Evolutionary conservation across 2,797 vertebrate species (phyloP), one percentile per base, ranked within the genome.

Genomic region (Enteromius treurensis): DNA sequence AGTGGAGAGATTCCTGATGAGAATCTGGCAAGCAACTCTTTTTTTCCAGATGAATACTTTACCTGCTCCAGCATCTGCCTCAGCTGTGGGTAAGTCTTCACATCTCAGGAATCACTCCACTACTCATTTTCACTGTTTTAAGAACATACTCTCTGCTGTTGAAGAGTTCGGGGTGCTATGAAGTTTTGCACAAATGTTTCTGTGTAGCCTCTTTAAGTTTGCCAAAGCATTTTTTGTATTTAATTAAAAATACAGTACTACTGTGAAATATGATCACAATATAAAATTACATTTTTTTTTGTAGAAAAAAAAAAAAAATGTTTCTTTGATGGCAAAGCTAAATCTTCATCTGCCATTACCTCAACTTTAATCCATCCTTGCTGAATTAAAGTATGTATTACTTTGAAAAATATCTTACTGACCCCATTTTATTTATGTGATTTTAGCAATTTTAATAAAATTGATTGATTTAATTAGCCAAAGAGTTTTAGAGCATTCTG

Each of bases 21-120:
- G 84, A 95, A 97, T 87, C 95, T 97, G 95, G 93, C 95, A 29
- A 96, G 96, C 89, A 99, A 97, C 91, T 99, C 97, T 37, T 99
- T 99, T 89, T 99, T 99, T 87, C 98, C 98, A 47, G 98, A 99
- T 79, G 98, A 99, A 88, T 99, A 99, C 93, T 99, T 99, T 84
- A 99, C 97, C 82, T 99, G 98, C 91, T 99, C 98, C 65, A 95
- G 95, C 87, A 89, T 97, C 88, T 99, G 98, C 87, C 97, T 99
- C 91, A 98, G 98, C 92, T 99, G 98, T 89, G 97, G 98, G 98
- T 99, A 92, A 79, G 98, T 95, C 47, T n/a, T 53, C 4, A 42
- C 23, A 34, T 74, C 9, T 74, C 47, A 49, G 71, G 71, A 55
- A 29, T 74, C 13, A 34, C 5, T 32, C 19, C 19, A 42, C 29